Conservation (phyloP, 2,113 vertebrate genomes). For the Leptobrachium leishanense region DNA sequence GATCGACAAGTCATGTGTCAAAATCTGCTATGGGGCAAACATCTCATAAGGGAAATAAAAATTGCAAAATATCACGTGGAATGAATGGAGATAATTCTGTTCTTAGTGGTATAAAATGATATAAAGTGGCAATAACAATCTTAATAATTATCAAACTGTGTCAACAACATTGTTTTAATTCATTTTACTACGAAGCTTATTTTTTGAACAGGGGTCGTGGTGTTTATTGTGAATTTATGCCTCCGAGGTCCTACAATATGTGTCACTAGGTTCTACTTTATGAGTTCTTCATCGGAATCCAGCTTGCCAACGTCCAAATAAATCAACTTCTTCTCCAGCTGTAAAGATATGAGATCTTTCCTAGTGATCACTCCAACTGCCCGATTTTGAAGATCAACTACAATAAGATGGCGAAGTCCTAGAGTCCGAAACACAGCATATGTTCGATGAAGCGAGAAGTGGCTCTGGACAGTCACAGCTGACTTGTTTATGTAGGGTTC, state of each 20-base stretch:
- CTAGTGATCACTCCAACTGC: constrained; percentile 54
- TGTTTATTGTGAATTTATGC: neutral
- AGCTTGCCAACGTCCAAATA: constrained; percentile 28
- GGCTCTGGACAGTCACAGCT: constrained; percentile 53
- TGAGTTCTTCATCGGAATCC: constrained; percentile 25
- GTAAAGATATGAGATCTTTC: constrained; percentile 54
- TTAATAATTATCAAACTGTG: too few relatives aligned
- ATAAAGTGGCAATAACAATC: too few relatives aligned
- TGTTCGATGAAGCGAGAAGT: constrained; percentile 53
- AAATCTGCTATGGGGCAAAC: too few relatives aligned
- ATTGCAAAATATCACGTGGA: too few relatives aligned
- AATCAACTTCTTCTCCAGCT: constrained; percentile 48
- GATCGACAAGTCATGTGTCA: too few relatives aligned
- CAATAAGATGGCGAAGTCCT: constrained; percentile 55
- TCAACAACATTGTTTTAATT: too few relatives aligned
- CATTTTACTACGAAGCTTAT: too few relatives aligned
- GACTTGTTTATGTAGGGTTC: constrained; percentile 61
- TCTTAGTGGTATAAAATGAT: too few relatives aligned
- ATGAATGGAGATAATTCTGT: too few relatives aligned
- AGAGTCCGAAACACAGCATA: constrained; percentile 54
- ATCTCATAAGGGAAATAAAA: too few relatives aligned
- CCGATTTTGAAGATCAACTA: constrained; percentile 51
- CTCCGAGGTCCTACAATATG: neutral
- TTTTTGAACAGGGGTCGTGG: neutral
- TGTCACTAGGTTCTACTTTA: constrained; percentile 28